Evolutionary conservation across 1,140 invertebrate genomes (phyloP), one percentile per base, ranked within the genome.

Genomic region (Bombus breviceps): DNA sequence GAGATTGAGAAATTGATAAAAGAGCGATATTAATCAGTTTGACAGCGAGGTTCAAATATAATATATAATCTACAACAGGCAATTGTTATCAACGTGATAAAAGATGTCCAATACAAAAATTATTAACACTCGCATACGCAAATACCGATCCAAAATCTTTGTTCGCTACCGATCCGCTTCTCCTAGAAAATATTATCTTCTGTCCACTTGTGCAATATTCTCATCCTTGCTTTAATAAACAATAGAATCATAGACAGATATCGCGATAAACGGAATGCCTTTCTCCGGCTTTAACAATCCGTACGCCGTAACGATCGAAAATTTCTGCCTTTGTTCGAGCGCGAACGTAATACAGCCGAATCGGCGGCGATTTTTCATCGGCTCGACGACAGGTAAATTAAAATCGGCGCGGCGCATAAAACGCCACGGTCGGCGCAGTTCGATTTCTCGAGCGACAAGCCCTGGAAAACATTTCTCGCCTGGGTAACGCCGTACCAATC

Each of bases 381-480:
- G 32, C 12, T 12, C 12, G 28, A 9, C 37, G 47, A 66, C 64
- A 37, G 74, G 74, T 83, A 83, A 84, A 84, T 84, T 84, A 78
- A 84, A 84, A 79, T 71, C 66, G 71, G 3, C 53, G 53, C 37
- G 39, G 28, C 39, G 75, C 75, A 59, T 59, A 47, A 84, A 84
- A 84, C 75, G 43, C 6, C 18, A 32, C 28, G 5, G 32, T 62
- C 22, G 3, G n/a, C 39, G 28, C 57, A 32, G 66, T 57, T 72
- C 79, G 82, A 83, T 78, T 59, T 28, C 64, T 66, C 64, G 22
- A 34, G 34, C 43, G 83, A 62, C n/a, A 64, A 37, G 3, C 69
- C 12, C 22, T 47, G 41, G 75, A 81, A 81, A 85, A 85, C 69
- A 85, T 85, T 85, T 53, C 69, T 74, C 77, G 73, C 34, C 32